Percentiles rank a stretch among this genome's conserved stretches.
Conservation (phyloP, 2,797 vertebrate species). For the Trematomus bernacchii region DNA sequence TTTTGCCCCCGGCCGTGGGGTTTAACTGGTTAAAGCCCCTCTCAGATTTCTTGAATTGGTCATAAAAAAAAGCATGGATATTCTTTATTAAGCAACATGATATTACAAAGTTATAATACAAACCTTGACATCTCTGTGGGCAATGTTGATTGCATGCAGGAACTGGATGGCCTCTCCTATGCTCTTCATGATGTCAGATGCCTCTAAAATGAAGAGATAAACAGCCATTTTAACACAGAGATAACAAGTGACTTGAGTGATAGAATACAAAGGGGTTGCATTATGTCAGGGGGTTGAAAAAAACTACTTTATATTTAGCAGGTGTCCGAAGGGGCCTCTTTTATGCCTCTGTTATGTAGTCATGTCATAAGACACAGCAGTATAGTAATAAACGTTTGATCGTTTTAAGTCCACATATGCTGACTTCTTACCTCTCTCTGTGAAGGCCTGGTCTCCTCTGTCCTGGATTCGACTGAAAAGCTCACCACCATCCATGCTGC, state of each 20-base stretch:
- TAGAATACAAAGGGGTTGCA: neutral
- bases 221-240: neutral
- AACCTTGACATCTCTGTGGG: constrained; percentile 98
- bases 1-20: no score
- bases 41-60: neutral
- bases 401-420: neutral
- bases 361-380: neutral
- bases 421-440: constrained; percentile 91
- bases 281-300: neutral
- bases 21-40: neutral
- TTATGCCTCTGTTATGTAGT: neutral
- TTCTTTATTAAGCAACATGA: neutral
- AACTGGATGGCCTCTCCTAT: constrained; percentile 98
- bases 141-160: constrained; percentile 96
- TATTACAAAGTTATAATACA: neutral
- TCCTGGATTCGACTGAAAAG: constrained; percentile 98
- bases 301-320: neutral
- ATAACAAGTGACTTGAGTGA: neutral
- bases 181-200: constrained; percentile 98
- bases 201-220: constrained; percentile 84
- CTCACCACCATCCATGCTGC: constrained; percentile 96
- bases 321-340: neutral
- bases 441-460: constrained; percentile 98
- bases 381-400: neutral
- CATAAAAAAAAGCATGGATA: neutral